Evolutionary conservation across 2,888 invertebrate genomes (phyloP), one percentile per base, ranked within the genome.

Genomic region (Ornithoptera priamus): DNA sequence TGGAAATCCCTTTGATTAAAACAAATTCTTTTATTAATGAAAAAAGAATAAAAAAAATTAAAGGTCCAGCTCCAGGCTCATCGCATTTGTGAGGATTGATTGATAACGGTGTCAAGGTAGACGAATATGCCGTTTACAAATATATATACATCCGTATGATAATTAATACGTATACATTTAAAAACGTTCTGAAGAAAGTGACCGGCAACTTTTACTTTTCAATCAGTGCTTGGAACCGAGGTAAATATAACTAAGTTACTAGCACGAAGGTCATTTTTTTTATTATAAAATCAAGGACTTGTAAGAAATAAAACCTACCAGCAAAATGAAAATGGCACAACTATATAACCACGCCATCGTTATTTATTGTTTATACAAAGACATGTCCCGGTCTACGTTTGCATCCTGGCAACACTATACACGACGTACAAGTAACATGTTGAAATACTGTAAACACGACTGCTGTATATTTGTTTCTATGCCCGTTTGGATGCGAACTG

Each of bases 131-230:
- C 39, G 36, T 30, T 46, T 24, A 36, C 24, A 30, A 20, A 39
- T 65, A 12, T 5, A 58, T 20, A 22, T 42, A 58, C 20, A 22
- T 18, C 53, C 42, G 7, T 58, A 58, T 20, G 4, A 50, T 22
- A 69, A 69, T 20, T 68, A 53, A 53, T 53, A 53, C 53, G 18
- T 69, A 64, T 73, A 74, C 71, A 73, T 66, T 62, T 71, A 70
- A 69, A 71, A 72, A 53, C 36, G 72, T 70, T 69, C 72, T 74
- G 76, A 81, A 78, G 81, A 83, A 82, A 79, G 81, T 72, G 72
- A 72, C 71, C 73, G 73, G 68, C 61, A 63, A 80, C 83, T 83
- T 83, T 83, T 82, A 83, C 83, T 83, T 83, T 83, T 78, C 73
- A 75, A 72, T 61, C 69, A 69, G 67, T 60, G 66, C 59, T 36